Evolutionary conservation across 2,888 invertebrate species (phyloP).

Genomic region (Trissolcus brochymenae): DNA sequence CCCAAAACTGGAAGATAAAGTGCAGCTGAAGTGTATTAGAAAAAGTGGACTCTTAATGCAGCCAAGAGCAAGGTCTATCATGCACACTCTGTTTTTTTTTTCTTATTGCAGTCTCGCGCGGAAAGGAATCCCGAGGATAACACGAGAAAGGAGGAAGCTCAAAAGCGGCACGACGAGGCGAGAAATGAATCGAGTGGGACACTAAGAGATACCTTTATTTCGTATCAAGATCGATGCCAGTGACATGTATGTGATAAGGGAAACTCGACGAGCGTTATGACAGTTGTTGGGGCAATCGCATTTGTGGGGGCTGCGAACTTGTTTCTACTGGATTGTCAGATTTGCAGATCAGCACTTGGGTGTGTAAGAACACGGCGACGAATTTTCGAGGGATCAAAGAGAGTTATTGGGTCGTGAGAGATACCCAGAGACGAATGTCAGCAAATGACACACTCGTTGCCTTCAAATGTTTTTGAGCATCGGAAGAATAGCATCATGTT

Average conservation of each 20-base stretch:
- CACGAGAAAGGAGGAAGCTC: slow-evolving; percentile 1
- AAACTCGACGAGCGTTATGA: slow-evolving; percentile 50
- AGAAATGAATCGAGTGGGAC: slow-evolving; percentile 12
- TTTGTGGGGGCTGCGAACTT: slow-evolving; percentile 61
- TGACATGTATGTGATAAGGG: slow-evolving; percentile 47
- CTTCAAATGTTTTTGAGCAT: neutral
- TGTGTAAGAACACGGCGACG: slow-evolving; percentile 54
- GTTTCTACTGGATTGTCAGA: slow-evolving; percentile 59
- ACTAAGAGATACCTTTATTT: slow-evolving; percentile 22
- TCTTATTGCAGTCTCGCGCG: neutral
- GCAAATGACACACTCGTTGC: slow-evolving; percentile 26
- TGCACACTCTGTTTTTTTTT: slow-evolving; percentile 5
- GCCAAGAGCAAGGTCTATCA: slow-evolving; percentile 1
- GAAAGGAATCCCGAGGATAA: slow-evolving; percentile 5
- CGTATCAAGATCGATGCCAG: slow-evolving; percentile 32
- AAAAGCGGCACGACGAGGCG: neutral
- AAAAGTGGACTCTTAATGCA: slow-evolving; percentile 33
- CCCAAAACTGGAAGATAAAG: slow-evolving; percentile 49
- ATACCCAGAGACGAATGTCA: slow-evolving; percentile 26
- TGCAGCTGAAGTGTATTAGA: slow-evolving; percentile 31
- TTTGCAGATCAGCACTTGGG: slow-evolving; percentile 61
- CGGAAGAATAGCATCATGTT: too few relatives aligned
- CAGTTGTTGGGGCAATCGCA: slow-evolving; percentile 60
- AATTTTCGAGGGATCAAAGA: slow-evolving; percentile 45
- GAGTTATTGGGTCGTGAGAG: slow-evolving; percentile 46